Evolutionary conservation across 35 echinoderm and acorn worm species (phyloP), one percentile per base, ranked within the genome.

Genomic region (Patiria miniata): DNA sequence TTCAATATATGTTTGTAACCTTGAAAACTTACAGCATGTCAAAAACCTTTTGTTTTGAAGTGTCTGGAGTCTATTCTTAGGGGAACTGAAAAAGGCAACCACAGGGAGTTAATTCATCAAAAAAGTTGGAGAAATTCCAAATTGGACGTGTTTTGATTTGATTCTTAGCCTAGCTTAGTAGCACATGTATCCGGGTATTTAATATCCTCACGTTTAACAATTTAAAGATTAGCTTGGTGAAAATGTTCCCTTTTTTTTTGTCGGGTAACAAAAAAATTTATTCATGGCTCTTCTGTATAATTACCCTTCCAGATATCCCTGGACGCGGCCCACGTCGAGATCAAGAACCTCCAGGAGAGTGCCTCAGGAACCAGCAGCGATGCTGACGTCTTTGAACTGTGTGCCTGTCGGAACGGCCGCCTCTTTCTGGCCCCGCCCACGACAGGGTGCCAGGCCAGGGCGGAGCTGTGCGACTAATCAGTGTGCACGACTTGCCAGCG

Each of bases 391-490:
- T 86, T 69, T 36, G 90, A 91, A 86, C 90, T 91, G 5, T 91
- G 90, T 55, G 52, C 83, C 73, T 91, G 90, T 36, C 68, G 86
- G 56, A 91, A 91, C 40, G 90, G 90, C 55, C 73, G 54, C n/a
- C 53, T 91, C 26, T 91, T 91, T 61, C 77, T 91, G 8, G 82
- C 90, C 51, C 61, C 88, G 3, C 88, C 88, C 61, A 52, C 39
- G 2, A 77, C 88, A 6, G 88, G 88, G 32, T 90, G 88, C 81
- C 65, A 51, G 14, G 61, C 61, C 23, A 84, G 80, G 38, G 81
- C 30, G 8, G 36, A 84, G 32, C 53, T 84, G 29, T 84, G 82
- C 21, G 44, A 36, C 59, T 84, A 38, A 65, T 34, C 8, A 60
- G 18, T 73, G 10, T 36, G 30, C 23, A 1, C 29, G 26, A 9